phyloP scores from a whole-genome alignment of 2,797 vertebrate species.

The Aulostomus chinensis region DNA sequence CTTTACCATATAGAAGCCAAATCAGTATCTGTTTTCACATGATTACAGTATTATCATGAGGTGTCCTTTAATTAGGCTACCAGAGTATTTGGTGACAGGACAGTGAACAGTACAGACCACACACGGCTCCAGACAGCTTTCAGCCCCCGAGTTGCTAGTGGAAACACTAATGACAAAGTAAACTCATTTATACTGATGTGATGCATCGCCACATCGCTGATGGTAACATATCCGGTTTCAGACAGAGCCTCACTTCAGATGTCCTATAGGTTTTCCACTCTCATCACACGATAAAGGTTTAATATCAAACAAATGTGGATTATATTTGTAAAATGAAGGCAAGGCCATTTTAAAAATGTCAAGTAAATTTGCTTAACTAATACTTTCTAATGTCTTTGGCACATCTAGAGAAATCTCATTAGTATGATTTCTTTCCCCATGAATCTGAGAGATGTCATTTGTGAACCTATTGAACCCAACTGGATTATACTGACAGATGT shows the following conservation, averaged over 20 bases:
- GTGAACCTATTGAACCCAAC: too few relatives aligned
- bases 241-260: conserved; percentile 17
- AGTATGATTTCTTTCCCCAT: too few relatives aligned
- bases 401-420: too few relatives aligned
- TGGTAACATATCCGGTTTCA: conserved; percentile 52
- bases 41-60: conserved; percentile 17
- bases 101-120: conserved; percentile 38
- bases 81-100: conserved; percentile 30
- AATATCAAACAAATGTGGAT: background rate
- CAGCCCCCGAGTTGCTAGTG: conserved; percentile 36
- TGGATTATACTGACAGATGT: too few relatives aligned
- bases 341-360: too few relatives aligned
- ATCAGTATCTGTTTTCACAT: conserved; percentile 1
- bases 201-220: conserved; percentile 22
- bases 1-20: too few relatives aligned
- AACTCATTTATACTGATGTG: conserved; percentile 31
- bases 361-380: too few relatives aligned
- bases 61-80: conserved; percentile 36
- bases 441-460: too few relatives aligned
- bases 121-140: conserved; percentile 33
- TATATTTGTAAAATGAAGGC: background rate
- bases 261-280: conserved; percentile 8
- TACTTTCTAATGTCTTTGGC: too few relatives aligned
- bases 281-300: background rate
- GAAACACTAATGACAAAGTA: conserved; percentile 48